phyloP scores from a whole-genome alignment of 2,113 vertebrate genomes.

The Amphiprion ocellaris region DNA sequence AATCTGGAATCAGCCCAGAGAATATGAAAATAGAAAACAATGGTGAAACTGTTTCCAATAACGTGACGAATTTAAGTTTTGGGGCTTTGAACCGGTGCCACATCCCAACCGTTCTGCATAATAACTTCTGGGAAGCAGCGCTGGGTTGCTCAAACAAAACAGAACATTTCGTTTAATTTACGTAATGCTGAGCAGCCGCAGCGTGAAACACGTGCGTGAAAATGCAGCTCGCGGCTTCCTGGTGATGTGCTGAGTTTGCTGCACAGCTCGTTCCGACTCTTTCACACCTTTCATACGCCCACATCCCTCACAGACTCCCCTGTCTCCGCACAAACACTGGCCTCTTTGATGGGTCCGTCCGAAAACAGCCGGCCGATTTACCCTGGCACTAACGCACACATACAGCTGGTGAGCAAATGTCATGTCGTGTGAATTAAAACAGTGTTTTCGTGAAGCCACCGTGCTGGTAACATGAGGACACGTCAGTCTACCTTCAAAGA shows the following conservation, averaged over 20 bases:
- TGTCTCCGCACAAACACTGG: conserved; percentile 76
- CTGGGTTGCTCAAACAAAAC: background rate
- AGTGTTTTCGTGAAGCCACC: conserved; percentile 58
- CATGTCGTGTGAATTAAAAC: conserved; percentile 62
- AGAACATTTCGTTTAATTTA: background rate
- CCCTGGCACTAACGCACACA: conserved; percentile 41
- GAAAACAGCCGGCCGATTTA: conserved; percentile 69
- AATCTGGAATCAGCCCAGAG: background rate
- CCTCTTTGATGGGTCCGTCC: conserved; percentile 78
- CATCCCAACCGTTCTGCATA: conserved; percentile 20
- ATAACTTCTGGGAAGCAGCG: conserved; percentile 29
- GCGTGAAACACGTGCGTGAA: conserved; percentile 4
- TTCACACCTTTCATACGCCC: conserved; percentile 49
- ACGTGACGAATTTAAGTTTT: conserved; percentile 7
- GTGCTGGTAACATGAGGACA: conserved; percentile 24
- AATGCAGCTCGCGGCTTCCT: conserved; percentile 17
- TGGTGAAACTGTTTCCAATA: conserved; percentile 6
- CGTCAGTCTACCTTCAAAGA: conserved; percentile 29
- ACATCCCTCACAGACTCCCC: conserved; percentile 56
- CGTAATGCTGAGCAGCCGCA: background rate
- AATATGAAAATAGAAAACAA: conserved; percentile 23
- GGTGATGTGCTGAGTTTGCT: conserved; percentile 16
- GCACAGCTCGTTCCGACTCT: conserved; percentile 9
- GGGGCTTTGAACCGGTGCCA: conserved; percentile 14
- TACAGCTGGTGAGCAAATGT: conserved; percentile 60